Evolutionary conservation across 2,888 invertebrate species (phyloP).

Genomic region (Phortica magna): DNA sequence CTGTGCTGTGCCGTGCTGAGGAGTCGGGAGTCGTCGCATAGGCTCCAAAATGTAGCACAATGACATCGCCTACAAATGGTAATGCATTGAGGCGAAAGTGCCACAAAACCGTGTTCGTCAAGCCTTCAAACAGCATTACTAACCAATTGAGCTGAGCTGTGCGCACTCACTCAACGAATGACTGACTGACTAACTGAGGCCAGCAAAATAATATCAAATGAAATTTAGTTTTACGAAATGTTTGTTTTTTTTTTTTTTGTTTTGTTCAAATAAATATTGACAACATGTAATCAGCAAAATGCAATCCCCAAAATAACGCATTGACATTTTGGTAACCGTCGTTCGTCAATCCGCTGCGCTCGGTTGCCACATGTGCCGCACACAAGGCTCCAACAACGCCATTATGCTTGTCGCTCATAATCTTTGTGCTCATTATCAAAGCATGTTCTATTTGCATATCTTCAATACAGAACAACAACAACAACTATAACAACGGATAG

Average conservation of each 20-base stretch:
- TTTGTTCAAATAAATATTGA: slow-evolving; percentile 12
- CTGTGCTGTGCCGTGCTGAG: background rate
- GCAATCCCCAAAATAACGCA: background rate
- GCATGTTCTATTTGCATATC: too few species aligned
- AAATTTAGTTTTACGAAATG: background rate
- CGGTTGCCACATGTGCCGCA: too few species aligned
- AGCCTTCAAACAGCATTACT: background rate
- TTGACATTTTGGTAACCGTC: too few species aligned
- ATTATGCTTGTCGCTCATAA: too few species aligned
- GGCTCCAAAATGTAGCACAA: too few species aligned
- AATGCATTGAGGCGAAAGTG: background rate
- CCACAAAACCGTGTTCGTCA: background rate
- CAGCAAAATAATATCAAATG: background rate
- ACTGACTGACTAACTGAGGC: too few species aligned
- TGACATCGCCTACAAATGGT: too few species aligned
- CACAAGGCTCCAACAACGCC: too few species aligned
- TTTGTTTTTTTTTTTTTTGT: background rate
- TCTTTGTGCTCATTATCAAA: too few species aligned
- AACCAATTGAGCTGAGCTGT: slow-evolving; percentile 1
- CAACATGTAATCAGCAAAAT: background rate
- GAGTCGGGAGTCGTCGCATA: background rate
- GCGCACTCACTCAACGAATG: background rate
- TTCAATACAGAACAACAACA: too few species aligned
- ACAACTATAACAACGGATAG: background rate
- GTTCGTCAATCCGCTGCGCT: too few species aligned